Evolutionary conservation across 2,113 vertebrate species (phyloP), one percentile per base, ranked within the genome.

Genomic region (Campylomormyrus numenius): DNA sequence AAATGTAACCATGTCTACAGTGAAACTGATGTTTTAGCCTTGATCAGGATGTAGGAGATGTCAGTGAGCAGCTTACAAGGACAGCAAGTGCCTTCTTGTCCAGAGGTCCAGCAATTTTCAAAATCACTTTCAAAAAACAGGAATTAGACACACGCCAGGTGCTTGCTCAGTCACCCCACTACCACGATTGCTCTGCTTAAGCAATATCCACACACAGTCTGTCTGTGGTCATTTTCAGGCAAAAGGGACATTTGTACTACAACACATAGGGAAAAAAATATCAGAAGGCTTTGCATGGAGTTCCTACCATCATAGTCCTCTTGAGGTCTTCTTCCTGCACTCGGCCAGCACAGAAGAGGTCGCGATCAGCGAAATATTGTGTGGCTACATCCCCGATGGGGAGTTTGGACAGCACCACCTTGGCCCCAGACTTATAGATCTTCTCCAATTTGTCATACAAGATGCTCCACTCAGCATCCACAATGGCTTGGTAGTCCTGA

Each of bases 401-500:
- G 0, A 99, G 94, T 91, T 99, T 99, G 89, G 98, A 99, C 74
- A 99, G 92, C 50, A 99, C 95, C 1, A 99, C 98, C 92, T 99
- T 99, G 92, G 98, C 98, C 66, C 98, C 98, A 0, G 98, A 99
- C 91, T 94, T 92, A 90, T 97, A 93, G 93, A 99, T 98, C 94
- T 97, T 99, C 90, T 99, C 98, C 70, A 99, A 94, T 70, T 99
- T 99, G 94, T 99, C 98, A 0, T 99, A 99, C 5, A 99, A 94
- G 94, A 99, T 99, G 94, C 96, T 97, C 98, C 98, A 99, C 91
- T 99, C 98, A 0, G 98, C 98, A 3, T 99, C 98, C 85, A 99
- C 98, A 0, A 99, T 99, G 70, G 98, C 98, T 93, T 99, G 98
- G 91, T 99, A 99, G 42, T 99, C 98, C 98, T 99, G 89, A 15